These are phyloP conservation scores for Masticophis lateralis DNA, from an alignment of 2,797 vertebrate species.

Conservation along the genomic window DNA sequence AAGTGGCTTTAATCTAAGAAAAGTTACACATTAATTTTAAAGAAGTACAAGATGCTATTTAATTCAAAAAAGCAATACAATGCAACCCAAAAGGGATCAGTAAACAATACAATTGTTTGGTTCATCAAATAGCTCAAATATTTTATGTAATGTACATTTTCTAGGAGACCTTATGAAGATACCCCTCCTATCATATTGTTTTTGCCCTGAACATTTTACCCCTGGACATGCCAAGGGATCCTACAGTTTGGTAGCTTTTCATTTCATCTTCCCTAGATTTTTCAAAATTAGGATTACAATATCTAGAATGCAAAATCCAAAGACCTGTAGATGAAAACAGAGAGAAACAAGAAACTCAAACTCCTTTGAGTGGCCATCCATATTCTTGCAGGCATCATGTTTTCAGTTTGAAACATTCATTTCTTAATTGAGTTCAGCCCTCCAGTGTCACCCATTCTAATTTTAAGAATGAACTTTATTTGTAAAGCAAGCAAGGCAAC, in stretches of 20 bases:
- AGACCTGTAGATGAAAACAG: background rate
- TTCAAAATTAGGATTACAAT: background rate
- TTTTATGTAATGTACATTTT: background rate
- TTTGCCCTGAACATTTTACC: background rate
- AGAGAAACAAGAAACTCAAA: background rate
- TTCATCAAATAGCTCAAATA: background rate
- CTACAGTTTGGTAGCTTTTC: background rate
- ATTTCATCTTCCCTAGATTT: background rate
- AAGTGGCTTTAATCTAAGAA: background rate
- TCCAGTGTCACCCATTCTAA: background rate
- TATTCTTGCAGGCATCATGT: background rate
- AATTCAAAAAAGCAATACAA: background rate
- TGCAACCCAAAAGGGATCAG: background rate
- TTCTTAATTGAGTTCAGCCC: background rate
- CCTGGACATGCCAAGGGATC: background rate
- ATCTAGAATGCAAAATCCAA: background rate
- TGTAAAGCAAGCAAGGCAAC: background rate
- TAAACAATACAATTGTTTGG: background rate
- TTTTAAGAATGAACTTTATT: slow-evolving; percentile 2
- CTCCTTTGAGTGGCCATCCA: background rate
- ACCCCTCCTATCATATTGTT: background rate
- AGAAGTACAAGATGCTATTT: background rate
- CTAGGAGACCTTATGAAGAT: background rate
- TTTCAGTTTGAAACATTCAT: slow-evolving; percentile 1
- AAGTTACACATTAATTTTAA: background rate